These are phyloP conservation scores for Acromyrmex heyeri DNA, from an alignment of 1,140 invertebrate species.

Conservation along the genomic window DNA sequence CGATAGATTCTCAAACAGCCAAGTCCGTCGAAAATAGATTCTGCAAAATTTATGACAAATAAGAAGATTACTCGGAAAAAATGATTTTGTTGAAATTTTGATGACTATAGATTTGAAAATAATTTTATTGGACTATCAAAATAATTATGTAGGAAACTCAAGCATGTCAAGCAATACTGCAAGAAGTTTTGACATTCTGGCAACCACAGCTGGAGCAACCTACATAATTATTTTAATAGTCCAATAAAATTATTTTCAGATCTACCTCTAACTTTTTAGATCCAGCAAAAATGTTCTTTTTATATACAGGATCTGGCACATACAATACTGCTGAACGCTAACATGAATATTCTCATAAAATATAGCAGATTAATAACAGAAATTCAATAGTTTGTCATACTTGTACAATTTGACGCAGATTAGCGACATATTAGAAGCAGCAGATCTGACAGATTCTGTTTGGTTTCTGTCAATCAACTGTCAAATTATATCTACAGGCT, in stretches of 20 bases:
- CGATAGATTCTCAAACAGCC: neutral
- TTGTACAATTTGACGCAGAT: neutral
- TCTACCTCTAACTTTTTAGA: too few relatives aligned
- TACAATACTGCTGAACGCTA: neutral
- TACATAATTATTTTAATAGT: too few relatives aligned
- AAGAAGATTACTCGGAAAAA: too few relatives aligned
- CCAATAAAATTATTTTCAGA: too few relatives aligned
- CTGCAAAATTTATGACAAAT: neutral
- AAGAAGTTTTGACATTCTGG: too few relatives aligned
- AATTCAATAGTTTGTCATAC: neutral
- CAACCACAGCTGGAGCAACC: too few relatives aligned
- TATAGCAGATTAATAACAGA: neutral
- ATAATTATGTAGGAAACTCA: too few relatives aligned
- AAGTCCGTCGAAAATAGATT: neutral
- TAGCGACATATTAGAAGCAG: neutral
- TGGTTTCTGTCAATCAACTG: neutral
- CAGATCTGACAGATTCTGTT: neutral
- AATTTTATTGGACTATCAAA: too few relatives aligned
- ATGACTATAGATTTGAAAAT: too few relatives aligned
- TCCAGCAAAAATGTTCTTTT: too few relatives aligned
- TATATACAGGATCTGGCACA: neutral
- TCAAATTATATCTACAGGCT: neutral
- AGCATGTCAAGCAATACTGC: too few relatives aligned
- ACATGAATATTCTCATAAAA: neutral
- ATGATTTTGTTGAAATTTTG: neutral